A percentile compares a stretch with the other conserved stretches of the same genome.
These are phyloP conservation scores for Barbus barbus DNA, from an alignment of 2,113 vertebrate genomes.

Conservation along the genomic window DNA sequence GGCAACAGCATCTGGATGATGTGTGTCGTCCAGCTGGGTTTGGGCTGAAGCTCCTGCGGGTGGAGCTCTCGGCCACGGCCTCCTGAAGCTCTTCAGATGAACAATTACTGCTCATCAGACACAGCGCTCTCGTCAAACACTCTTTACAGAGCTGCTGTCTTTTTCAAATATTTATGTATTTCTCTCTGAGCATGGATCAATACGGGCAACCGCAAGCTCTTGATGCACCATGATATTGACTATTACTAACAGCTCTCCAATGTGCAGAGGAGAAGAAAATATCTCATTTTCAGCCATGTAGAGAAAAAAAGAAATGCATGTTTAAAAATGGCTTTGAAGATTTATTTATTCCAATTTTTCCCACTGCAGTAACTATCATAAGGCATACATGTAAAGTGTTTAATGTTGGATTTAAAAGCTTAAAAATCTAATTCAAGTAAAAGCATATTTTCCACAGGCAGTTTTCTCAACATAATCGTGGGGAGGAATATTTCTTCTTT, in stretches of 20 bases:
- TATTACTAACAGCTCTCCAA: background rate
- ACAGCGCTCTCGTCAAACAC: too few relatives aligned
- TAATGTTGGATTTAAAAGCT: background rate
- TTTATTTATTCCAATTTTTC: too few relatives aligned
- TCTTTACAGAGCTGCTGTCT: background rate
- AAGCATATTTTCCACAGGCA: background rate
- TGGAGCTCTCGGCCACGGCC: background rate
- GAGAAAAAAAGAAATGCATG: background rate
- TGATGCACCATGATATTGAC: background rate
- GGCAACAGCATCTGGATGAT: constrained; percentile 34
- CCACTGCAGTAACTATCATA: too few relatives aligned
- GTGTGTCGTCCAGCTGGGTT: constrained; percentile 14
- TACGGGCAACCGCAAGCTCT: background rate
- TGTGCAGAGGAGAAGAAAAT: background rate
- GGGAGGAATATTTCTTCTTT: too few relatives aligned
- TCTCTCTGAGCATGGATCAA: constrained; percentile 17
- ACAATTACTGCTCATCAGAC: background rate
- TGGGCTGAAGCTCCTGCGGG: too few relatives aligned
- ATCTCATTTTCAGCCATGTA: background rate
- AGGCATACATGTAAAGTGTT: too few relatives aligned
- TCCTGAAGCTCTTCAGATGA: background rate
- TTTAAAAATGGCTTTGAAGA: background rate
- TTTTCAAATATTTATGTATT: constrained; percentile 18
- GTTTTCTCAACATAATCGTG: background rate
- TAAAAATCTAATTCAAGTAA: background rate